phyloP scores from a whole-genome alignment of 2,113 vertebrate genomes.

The Alexandromys fortis region DNA sequence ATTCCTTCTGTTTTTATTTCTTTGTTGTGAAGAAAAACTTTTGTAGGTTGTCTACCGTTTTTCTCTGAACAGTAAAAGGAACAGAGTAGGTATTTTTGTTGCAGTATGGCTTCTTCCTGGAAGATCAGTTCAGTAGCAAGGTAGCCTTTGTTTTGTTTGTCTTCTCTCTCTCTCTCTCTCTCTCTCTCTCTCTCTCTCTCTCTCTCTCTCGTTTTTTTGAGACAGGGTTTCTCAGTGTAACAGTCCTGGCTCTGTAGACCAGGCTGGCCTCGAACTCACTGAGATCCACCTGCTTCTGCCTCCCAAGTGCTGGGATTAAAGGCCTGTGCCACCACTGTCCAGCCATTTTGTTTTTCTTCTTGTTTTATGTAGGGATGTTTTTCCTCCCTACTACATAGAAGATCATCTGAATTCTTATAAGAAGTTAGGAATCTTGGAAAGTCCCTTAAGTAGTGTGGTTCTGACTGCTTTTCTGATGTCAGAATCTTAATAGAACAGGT shows the following conservation, averaged over 20 bases:
- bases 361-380: not conserved
- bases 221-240: no score
- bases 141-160: not conserved
- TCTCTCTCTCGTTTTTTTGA: no score
- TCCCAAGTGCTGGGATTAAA: no score
- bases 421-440: not conserved
- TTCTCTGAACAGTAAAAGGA: not conserved
- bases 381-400: not conserved
- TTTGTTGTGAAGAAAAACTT: not conserved
- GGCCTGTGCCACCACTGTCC: no score
- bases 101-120: not conserved
- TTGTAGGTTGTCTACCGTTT: slow-evolving; percentile 8
- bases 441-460: not conserved
- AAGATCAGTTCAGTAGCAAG: not conserved
- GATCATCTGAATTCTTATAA: not conserved
- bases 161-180: not conserved
- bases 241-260: no score
- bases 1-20: slow-evolving; percentile 29
- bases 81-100: not conserved
- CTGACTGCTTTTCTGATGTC: not conserved
- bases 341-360: not conserved
- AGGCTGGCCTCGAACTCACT: no score
- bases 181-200: not conserved
- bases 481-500: not conserved
- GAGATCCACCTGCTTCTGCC: no score